Evolutionary conservation across 2,113 vertebrate species (phyloP).

Genomic region (Corapipo altera): DNA sequence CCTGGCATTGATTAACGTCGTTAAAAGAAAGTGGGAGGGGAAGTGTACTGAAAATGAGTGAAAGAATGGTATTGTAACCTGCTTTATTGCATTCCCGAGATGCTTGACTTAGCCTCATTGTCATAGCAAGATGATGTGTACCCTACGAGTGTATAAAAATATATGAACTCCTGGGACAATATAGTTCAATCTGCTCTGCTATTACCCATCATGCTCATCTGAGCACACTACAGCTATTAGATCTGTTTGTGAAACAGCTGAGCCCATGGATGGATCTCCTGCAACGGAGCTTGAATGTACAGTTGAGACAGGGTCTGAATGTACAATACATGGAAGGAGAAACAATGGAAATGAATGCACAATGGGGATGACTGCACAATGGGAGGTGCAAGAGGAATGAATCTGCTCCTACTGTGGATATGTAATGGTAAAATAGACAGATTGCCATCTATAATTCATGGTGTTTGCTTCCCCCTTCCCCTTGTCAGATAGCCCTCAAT

Average conservation of each 20-base stretch:
- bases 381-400: constrained; percentile 31
- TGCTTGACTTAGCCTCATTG: constrained; percentile 71
- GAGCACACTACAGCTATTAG: constrained; percentile 68
- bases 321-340: constrained; percentile 9
- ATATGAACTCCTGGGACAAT: constrained; percentile 73
- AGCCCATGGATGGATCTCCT: constrained; percentile 59
- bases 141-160: constrained; percentile 70
- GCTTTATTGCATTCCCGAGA: constrained; percentile 61
- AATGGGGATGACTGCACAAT: background rate
- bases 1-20: constrained; percentile 5
- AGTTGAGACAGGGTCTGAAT: constrained; percentile 47
- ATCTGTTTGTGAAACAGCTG: constrained; percentile 68
- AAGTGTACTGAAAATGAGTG: constrained; percentile 61
- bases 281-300: constrained; percentile 10
- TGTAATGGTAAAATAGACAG: constrained; percentile 37
- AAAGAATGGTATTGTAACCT: constrained; percentile 61
- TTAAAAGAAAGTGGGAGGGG: constrained; percentile 55
- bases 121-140: constrained; percentile 67
- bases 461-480: constrained; percentile 37
- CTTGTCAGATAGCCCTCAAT: constrained; percentile 54
- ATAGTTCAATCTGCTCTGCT: constrained; percentile 69
- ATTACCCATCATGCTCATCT: constrained; percentile 69
- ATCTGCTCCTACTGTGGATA: constrained; percentile 5
- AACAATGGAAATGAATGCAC: constrained; percentile 46
- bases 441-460: constrained; percentile 53